Base-by-base conservation (phyloP, 2,888 invertebrate species). In the Melieria picta region DNA sequence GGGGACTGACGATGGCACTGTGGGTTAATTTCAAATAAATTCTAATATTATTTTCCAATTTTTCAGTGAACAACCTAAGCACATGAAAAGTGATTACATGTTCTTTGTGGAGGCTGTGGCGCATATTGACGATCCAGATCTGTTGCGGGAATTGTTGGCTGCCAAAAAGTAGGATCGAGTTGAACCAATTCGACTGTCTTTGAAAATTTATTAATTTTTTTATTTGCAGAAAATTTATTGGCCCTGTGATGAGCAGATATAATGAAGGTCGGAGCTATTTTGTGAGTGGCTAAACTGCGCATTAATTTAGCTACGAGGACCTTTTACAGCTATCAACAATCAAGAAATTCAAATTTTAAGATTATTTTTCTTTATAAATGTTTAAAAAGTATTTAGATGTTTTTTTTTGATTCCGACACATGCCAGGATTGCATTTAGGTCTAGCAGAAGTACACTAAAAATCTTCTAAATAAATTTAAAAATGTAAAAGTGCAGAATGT, bases 271-370 rank as follows among this genome's bases (percentile, higher is more conserved):
- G 99, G 98, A 97, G 97, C 75, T 99, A 99, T 86, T 99, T 99
- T 88, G 99, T 99, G 99, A 99, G 98, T 0, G 99, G 99, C 0
- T 99, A 92, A 88, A 99, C 99, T 87, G 95, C 96, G 0, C 90
- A 99, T 71, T 97, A 98, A 1, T 91, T 93, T 67, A 99, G 99
- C 86, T 99, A 99, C 85, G 93, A 98, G 91, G 96, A 97, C 76
- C 96, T 99, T 80, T 94, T 97, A 0, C 92, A 95, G 80, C 90
- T 91, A 11, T 63, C 69, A 48, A 62, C 92, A 82, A 89, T 91
- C 30, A 30, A 30, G 30, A 30, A 30, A 30, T 30, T 30, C 30
- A 2, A 30, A 30, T 30, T 30, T 30, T 30, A 0, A 3, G 30
- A 30, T 30, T 30, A 30, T 3, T 30, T 30, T 2, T 30, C 30